Base-by-base conservation (phyloP, 1,140 invertebrate genomes). In the Brevipalpus yothersi region DNA sequence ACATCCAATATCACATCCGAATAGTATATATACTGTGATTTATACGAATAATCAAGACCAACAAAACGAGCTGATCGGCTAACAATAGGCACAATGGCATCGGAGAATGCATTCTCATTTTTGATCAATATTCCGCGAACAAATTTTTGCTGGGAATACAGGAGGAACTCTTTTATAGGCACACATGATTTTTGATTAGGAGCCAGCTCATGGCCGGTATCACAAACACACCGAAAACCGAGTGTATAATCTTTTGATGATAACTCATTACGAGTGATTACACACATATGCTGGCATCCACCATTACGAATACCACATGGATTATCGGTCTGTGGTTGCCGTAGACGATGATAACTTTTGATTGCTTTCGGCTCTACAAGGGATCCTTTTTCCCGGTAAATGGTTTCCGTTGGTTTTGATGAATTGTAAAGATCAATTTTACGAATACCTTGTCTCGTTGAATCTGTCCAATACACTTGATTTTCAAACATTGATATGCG, bases 1-100 rank as follows among this genome's bases (percentile, higher is more conserved):
- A 94, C 89, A 69, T 93, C 87, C 72, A 93, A 84, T n/a, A 92
- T 76, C 0, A 95, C 91, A 69, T 96, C 92, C 1, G 90, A 94
- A 72, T 92, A 95, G 68, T 94, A 96, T 59, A 96, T 92, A 65
- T 87, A 84, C 64, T 90, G 79, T 64, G 92, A 84, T 60, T 82
- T 76, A 0, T 86, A 81, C 71, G 95, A 90, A 69, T 92, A 97
- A 69, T 98, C 94, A 19, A 97, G 71, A n/a, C 91, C 92, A 5
- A 97, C 92, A 70, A 95, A 94, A 66, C 91, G 76, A 0, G 91
- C 92, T 31, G 89, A 77, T 49, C 86, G 74, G 0, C 89, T 92
- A 0, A 92, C 88, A 1, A 78, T 73, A 10, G 77, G 77, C 13
- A 74, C 68, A 17, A 97, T 95, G 2, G 92, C 92, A 69, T 97